Evolutionary conservation across 2,888 invertebrate genomes (phyloP).

Genomic region (Polyommatus icarus): DNA sequence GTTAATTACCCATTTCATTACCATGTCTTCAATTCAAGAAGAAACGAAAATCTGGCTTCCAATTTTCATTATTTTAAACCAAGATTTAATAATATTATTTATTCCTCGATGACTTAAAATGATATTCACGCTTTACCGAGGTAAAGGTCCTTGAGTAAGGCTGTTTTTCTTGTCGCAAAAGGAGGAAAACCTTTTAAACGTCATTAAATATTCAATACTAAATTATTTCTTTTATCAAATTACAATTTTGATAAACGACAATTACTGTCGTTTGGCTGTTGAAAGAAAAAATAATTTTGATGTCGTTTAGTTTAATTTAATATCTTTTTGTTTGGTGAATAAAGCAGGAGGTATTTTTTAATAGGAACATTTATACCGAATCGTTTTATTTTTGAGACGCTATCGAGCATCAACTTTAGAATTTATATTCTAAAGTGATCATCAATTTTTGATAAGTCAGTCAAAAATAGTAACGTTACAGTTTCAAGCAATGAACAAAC

Average conservation of each 20-base stretch:
- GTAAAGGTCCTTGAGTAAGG: neutral
- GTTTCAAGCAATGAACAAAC: too few species aligned
- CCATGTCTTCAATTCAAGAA: too few species aligned
- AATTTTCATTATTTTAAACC: neutral
- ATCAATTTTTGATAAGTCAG: too few species aligned
- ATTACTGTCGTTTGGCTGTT: neutral
- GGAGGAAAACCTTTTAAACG: neutral
- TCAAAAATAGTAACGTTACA: too few species aligned
- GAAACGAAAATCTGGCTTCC: too few species aligned
- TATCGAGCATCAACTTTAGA: neutral
- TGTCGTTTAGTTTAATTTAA: neutral
- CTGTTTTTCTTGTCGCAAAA: neutral
- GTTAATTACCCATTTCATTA: neutral
- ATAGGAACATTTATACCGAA: neutral
- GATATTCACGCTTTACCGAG: neutral
- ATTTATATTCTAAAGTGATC: too few species aligned
- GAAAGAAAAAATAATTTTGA: neutral
- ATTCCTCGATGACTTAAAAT: neutral
- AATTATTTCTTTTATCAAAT: neutral
- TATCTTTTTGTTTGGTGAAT: neutral
- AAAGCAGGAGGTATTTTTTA: neutral
- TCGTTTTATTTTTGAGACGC: neutral
- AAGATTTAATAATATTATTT: too few species aligned
- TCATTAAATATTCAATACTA: neutral
- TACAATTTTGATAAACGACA: neutral